Conservation (phyloP, 1,140 invertebrate genomes). For the Goniozus legneri region DNA sequence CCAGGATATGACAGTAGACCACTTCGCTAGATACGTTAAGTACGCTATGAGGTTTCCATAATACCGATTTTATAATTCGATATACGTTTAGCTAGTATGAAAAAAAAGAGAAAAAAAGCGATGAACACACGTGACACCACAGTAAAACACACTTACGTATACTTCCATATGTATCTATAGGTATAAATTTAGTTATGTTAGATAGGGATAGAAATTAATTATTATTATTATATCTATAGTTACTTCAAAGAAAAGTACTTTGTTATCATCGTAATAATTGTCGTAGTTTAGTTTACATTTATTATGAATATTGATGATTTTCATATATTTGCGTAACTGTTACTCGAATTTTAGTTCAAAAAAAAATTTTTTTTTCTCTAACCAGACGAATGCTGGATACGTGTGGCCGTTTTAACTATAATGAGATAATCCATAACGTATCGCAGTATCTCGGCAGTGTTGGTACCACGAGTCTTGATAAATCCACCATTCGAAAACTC, state of each 20-base stretch:
- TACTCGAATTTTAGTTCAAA: constrained; percentile 15
- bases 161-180: constrained; percentile 8
- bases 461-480: constrained; percentile 11
- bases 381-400: constrained; percentile 28
- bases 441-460: too few species aligned
- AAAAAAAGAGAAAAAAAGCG: too few species aligned
- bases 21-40: constrained; percentile 29
- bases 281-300: constrained; percentile 28
- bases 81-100: too few species aligned
- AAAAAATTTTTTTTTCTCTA: neutral
- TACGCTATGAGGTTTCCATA: constrained; percentile 28
- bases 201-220: constrained; percentile 25
- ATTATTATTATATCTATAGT: constrained; percentile 24
- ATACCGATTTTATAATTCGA: constrained; percentile 14
- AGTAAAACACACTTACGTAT: constrained; percentile 6
- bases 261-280: constrained; percentile 33
- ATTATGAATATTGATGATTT: constrained; percentile 9
- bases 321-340: constrained; percentile 25
- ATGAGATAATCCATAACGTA: too few species aligned
- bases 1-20: constrained; percentile 25
- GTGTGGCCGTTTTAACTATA: constrained; percentile 18
- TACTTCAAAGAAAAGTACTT: constrained; percentile 16
- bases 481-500: too few species aligned
- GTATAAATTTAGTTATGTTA: constrained; percentile 25
- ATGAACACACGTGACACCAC: too few species aligned